phyloP scores from a whole-genome alignment of 2,797 vertebrate species.

The Pogonophryne albipinna region DNA sequence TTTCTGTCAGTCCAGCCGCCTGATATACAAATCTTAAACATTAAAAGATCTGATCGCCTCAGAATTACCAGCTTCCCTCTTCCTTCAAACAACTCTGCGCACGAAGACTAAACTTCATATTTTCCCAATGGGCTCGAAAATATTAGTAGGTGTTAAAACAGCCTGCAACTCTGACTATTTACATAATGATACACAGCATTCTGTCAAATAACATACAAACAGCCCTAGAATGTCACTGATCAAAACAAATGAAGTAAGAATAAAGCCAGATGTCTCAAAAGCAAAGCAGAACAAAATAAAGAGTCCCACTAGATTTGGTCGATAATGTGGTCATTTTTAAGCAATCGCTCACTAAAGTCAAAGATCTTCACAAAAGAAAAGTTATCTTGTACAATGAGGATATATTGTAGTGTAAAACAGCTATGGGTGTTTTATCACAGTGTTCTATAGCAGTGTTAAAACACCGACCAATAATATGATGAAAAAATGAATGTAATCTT shows the following conservation, averaged over 20 bases:
- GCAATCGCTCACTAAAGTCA: constrained; percentile 1
- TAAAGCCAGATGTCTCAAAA: constrained; percentile 16
- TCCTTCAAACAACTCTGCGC: neutral
- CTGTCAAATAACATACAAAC: constrained; percentile 29
- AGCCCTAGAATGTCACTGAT: constrained; percentile 2
- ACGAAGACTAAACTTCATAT: constrained; percentile 12
- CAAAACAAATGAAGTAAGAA: neutral
- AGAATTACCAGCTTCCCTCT: constrained; percentile 15
- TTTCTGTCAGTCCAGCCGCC: neutral
- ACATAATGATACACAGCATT: constrained; percentile 10
- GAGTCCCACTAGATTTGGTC: neutral
- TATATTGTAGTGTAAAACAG: neutral
- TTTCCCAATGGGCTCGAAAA: constrained; percentile 14
- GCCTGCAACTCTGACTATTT: constrained; percentile 9
- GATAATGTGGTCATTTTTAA: neutral
- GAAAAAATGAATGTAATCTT: constrained; percentile 4
- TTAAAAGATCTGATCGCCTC: constrained; percentile 28
- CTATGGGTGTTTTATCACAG: neutral
- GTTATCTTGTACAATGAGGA: neutral
- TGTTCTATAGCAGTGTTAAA: neutral
- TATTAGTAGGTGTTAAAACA: constrained; percentile 6
- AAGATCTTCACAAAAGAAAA: neutral
- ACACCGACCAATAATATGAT: constrained; percentile 11
- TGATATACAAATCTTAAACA: constrained; percentile 18
- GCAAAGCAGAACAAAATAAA: constrained; percentile 2